Evolutionary conservation across 2,113 vertebrate species (phyloP), one percentile per base, ranked within the genome.

Genomic region (Peromyscus californicus): DNA sequence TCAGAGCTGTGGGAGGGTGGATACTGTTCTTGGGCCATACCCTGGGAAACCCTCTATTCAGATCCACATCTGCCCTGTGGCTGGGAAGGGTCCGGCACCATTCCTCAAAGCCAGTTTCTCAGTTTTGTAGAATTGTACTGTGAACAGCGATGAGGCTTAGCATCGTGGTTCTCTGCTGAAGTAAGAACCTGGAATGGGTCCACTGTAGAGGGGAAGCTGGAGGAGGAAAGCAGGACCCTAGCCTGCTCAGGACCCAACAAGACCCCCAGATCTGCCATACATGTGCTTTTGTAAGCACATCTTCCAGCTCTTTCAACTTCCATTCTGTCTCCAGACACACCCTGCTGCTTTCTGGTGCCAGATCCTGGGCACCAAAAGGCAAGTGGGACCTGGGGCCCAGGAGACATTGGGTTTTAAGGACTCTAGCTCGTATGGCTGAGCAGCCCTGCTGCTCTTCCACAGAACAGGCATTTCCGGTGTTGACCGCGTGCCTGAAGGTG

Each of bases 341-440:
- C 2, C 36, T 69, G 51, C 33, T 88, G 63, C 8, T 79, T 79
- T 76, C 70, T 22, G 33, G 57, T 22, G 48, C 29, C 26, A 17
- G 95, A 45, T 7, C 24, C 36, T 1, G 63, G 76, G 76, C 0
- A 13, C 48, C 11, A 2, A 33, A 45, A 51, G 29, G 21, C 24
- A 31, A 36, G 15, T 0, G 3, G 51, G 82, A 9, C 10, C 0
- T 0, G 13, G 45, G 0, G 17, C 31, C 48, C 3, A 4, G 39
- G 3, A 15, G 24, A 2, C 3, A 4, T 6, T 75, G 39, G 16
- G 24, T n/a, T 76, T 67, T 36, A 45, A 36, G 85, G 75, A 48
- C 19, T 78, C 1, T 16, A 80, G 70, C 7, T 59, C 36, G 69
- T 7, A 4, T 15, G 7, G 33, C 75, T 12, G 21, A 0, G n/a